phyloP scores from a whole-genome alignment of 2,113 vertebrate species.

The Nettapus auritus region DNA sequence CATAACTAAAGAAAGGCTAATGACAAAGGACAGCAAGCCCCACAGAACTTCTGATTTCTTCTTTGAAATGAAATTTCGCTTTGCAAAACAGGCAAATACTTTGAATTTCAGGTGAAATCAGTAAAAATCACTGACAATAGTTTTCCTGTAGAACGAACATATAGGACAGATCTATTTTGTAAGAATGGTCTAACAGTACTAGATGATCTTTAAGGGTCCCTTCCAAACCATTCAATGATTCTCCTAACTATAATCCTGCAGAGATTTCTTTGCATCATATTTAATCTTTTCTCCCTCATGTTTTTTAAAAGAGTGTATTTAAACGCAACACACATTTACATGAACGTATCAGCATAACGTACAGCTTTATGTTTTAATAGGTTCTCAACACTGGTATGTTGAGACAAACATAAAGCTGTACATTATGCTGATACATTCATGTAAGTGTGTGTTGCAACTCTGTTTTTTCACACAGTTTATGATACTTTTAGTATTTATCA shows the following conservation, averaged over 20 bases:
- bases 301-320: background rate
- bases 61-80: background rate
- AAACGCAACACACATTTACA: background rate
- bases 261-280: background rate
- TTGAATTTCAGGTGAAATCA: background rate
- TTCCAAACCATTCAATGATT: background rate
- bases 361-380: background rate
- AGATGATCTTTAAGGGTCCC: background rate
- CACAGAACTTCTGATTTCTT: background rate
- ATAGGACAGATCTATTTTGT: background rate
- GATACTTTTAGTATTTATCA: background rate
- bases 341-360: background rate
- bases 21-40: background rate
- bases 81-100: background rate
- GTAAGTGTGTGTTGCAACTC: no score
- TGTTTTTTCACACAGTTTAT: background rate
- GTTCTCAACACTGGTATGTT: no score
- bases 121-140: background rate
- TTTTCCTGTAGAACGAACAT: background rate
- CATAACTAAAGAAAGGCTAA: background rate
- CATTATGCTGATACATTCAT: no score
- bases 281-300: background rate
- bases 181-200: background rate
- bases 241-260: background rate
- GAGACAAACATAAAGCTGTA: no score